phyloP scores from a whole-genome alignment of 2,113 vertebrate species.

The Syngnathus scovelli region DNA sequence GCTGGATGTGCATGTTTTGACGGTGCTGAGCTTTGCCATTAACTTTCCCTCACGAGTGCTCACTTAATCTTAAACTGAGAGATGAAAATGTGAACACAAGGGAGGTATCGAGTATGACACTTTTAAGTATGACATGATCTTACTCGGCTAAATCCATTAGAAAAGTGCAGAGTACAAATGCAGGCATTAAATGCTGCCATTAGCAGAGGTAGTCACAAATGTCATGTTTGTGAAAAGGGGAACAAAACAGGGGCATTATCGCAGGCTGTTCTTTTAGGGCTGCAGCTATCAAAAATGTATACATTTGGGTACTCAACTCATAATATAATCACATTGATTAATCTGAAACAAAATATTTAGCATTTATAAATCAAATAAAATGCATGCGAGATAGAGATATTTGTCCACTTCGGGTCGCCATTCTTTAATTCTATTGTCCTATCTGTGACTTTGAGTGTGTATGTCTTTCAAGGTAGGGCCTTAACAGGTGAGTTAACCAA shows the following conservation, averaged over 20 bases:
- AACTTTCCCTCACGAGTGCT: background rate
- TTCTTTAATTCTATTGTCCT: background rate
- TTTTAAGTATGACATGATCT: slow-evolving; percentile 3
- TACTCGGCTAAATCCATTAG: background rate
- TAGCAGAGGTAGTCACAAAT: background rate
- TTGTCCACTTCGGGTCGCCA: background rate
- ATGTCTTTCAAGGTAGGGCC: background rate
- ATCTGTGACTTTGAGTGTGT: background rate
- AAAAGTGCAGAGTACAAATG: background rate
- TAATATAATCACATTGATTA: background rate
- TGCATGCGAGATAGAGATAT: background rate
- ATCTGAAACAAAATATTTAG: too few relatives aligned
- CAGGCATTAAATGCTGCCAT: slow-evolving; percentile 3
- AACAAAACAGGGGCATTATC: background rate
- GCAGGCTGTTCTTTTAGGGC: background rate
- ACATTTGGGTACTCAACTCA: background rate
- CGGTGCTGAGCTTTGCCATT: background rate
- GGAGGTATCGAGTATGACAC: background rate
- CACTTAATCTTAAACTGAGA: slow-evolving; percentile 6
- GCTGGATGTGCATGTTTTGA: background rate
- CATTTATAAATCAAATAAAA: background rate
- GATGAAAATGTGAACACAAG: slow-evolving; percentile 7
- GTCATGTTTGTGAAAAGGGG: background rate
- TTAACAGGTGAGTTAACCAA: background rate
- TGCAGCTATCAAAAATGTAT: background rate